phyloP scores from a whole-genome alignment of 2,797 vertebrate species.

The Platyrinchus mystaceus region DNA sequence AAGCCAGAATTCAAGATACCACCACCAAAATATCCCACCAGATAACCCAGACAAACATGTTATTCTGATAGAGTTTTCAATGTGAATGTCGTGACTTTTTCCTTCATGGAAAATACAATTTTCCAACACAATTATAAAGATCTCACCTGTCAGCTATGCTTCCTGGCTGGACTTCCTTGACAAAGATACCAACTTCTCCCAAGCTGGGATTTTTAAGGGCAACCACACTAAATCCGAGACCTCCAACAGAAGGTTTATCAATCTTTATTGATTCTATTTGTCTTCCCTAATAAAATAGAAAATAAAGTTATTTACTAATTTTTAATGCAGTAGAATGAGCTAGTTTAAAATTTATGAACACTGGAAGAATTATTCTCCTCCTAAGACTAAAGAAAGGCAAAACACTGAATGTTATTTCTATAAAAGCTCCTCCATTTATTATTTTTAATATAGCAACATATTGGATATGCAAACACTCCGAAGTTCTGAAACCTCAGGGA shows the following conservation, averaged over 20 bases:
- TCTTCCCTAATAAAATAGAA: constrained; percentile 80
- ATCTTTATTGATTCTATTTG: constrained; percentile 84
- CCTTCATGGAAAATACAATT: not conserved
- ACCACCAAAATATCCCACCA: constrained; percentile 2
- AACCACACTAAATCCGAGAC: constrained; percentile 94
- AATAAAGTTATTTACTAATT: constrained; percentile 55
- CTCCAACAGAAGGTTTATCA: constrained; percentile 84
- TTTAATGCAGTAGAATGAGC: not conserved
- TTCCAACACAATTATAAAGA: not conserved
- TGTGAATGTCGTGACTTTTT: not conserved
- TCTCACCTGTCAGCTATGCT: constrained; percentile 90
- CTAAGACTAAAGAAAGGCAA: constrained; percentile 61
- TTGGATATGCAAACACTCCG: constrained; percentile 37
- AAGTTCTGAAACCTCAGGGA: constrained; percentile 58
- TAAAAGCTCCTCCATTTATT: constrained; percentile 65
- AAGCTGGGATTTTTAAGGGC: constrained; percentile 82
- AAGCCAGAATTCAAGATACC: constrained; percentile 18
- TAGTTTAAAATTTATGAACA: constrained; percentile 33
- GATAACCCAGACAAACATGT: constrained; percentile 16
- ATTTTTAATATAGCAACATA: constrained; percentile 58
- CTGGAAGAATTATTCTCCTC: constrained; percentile 37
- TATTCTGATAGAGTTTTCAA: not conserved
- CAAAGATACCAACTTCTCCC: constrained; percentile 84
- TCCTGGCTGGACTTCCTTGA: constrained; percentile 91
- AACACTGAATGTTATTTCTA: constrained; percentile 61